Conservation (phyloP, 2,797 vertebrate species). For the Sebastes alutus region DNA sequence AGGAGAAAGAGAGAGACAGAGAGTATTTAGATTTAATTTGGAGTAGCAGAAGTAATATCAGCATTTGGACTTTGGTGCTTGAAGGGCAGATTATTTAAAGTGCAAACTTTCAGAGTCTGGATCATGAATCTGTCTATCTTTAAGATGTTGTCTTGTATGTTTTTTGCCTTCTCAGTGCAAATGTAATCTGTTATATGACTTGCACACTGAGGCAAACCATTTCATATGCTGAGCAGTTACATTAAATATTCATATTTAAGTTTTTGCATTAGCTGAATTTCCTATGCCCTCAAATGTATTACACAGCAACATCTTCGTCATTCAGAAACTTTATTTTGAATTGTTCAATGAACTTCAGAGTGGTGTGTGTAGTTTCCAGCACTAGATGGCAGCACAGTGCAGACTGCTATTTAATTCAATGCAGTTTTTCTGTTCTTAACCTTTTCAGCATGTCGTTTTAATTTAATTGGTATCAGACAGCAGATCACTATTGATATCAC, state of each 20-base stretch:
- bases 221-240: neutral
- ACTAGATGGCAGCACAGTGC: slow-evolving; percentile 55
- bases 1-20: neutral
- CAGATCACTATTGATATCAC: neutral
- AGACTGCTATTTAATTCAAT: neutral
- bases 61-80: neutral
- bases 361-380: neutral
- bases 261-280: neutral
- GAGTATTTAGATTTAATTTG: neutral
- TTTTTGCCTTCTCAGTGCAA: neutral
- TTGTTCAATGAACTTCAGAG: neutral
- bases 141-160: neutral
- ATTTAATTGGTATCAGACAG: neutral
- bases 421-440: neutral
- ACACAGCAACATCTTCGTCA: neutral
- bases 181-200: neutral
- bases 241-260: neutral
- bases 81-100: too few species aligned
- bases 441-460: neutral
- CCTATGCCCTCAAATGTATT: neutral
- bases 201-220: neutral
- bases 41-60: neutral
- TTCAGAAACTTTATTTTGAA: neutral
- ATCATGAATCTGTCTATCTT: neutral
- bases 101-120: neutral